A percentile compares a stretch with the other conserved stretches of the same genome.
Evolutionary conservation across 1,140 invertebrate species (phyloP).

Genomic region (Magallana ariakensis): DNA sequence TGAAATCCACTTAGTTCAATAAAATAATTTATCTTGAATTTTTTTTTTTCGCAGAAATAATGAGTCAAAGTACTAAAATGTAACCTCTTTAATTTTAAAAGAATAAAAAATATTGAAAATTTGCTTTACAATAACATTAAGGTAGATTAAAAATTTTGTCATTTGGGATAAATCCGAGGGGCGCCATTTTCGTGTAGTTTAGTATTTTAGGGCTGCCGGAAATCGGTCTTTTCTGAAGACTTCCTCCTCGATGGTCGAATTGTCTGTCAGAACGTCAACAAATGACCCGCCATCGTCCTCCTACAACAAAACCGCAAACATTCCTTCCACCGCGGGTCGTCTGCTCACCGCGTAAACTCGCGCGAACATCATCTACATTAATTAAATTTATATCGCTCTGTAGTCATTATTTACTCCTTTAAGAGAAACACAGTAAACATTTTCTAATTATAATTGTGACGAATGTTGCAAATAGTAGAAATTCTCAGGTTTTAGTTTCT

Average conservation of each 20-base stretch:
- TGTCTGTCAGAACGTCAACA: constrained; percentile 12
- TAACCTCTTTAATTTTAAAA: too few relatives aligned
- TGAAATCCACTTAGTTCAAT: too few relatives aligned
- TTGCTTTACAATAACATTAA: too few relatives aligned
- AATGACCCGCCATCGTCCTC: constrained; percentile 16
- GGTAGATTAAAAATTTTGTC: too few relatives aligned
- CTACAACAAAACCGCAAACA: constrained; percentile 27
- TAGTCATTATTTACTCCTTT: not conserved
- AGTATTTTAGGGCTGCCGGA: not conserved
- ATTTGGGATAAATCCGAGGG: constrained; percentile 7
- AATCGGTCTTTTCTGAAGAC: not conserved
- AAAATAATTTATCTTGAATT: too few relatives aligned
- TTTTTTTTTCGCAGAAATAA: too few relatives aligned
- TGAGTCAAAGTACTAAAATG: too few relatives aligned
- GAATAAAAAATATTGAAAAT: too few relatives aligned
- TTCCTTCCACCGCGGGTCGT: not conserved
- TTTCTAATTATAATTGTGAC: not conserved
- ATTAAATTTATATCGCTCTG: not conserved
- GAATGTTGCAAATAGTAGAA: not conserved
- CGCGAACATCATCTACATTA: not conserved
- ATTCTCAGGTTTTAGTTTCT: not conserved
- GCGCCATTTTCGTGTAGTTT: constrained; percentile 15
- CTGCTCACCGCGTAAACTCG: constrained; percentile 1
- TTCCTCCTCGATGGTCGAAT: not conserved
- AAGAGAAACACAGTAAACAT: not conserved